Base-by-base conservation (phyloP, 2,113 vertebrate genomes). In the Melanocharis versteri region DNA sequence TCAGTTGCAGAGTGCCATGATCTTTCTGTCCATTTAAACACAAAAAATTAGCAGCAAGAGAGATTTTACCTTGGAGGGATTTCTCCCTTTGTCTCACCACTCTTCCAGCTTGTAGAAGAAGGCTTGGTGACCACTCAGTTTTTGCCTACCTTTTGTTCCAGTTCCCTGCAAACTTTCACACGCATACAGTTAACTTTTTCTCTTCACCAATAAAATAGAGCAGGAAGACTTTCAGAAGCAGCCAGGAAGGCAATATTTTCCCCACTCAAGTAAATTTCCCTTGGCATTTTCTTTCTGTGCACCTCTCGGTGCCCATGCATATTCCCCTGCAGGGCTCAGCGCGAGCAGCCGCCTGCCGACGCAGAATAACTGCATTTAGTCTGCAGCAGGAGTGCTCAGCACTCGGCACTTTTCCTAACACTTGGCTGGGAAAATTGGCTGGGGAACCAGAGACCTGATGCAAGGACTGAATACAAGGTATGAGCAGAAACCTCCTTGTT, bases 271-370 rank as follows among this genome's bases (percentile, higher is more conserved):
- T 93, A 90, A 95, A 97, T 81, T 96, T 91, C 27, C 11, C 76
- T 84, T 80, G 76, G 64, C 77, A 69, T 94, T 94, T 94, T 93
- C 84, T 81, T 69, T 83, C 5, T 2, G 68, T 58, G 58, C 54
- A 72, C 24, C 40, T 87, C 45, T 45, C 4, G 0, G 31, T 90
- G 92, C 87, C 53, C 81, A 28, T 57, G 83, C 65, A 73, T 44
- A 2, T 83, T 93, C 75, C 66, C 93, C 94, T 48, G 94, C 88
- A 92, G 96, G 80, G 93, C 95, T 83, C 94, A 90, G 95, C 42
- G 0, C 26, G 90, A 96, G 93, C 80, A 69, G 62, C 73, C 27
- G 21, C 93, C 89, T 91, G 91, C 76, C 3, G 11, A 15, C 45
- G 75, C 76, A 66, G 83, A 82, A 65, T 76, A 47, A 54, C 89